Percentiles rank a stretch among this genome's conserved stretches.
phyloP scores from a whole-genome alignment of 2,888 invertebrate species.

The Spodoptera exigua region DNA sequence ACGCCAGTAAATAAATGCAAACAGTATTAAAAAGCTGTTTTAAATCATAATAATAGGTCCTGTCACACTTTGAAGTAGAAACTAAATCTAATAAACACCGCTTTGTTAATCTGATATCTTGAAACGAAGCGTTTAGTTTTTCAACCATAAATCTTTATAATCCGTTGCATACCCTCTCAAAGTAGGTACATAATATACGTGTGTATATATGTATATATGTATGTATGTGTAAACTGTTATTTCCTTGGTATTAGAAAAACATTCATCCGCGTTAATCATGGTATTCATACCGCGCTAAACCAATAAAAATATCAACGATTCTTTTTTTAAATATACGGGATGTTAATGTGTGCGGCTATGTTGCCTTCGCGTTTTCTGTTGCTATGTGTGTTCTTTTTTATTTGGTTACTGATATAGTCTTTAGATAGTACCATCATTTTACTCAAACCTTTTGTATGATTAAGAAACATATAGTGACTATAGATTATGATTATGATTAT shows the following conservation, averaged over 20 bases:
- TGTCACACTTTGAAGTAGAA: no score
- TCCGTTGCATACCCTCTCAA: constrained; percentile 14
- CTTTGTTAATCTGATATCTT: constrained; percentile 21
- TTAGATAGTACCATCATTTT: no score
- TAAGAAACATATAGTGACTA: no score
- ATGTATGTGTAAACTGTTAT: constrained; percentile 41
- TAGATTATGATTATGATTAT: no score
- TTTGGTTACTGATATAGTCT: no score
- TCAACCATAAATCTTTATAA: constrained; percentile 19
- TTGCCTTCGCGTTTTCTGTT: not conserved
- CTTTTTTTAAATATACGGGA: constrained; percentile 42
- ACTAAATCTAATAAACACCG: not conserved
- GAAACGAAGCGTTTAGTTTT: not conserved
- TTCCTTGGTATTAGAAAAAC: constrained; percentile 51
- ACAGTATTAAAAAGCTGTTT: no score
- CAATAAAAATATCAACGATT: constrained; percentile 51
- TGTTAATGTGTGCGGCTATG: not conserved
- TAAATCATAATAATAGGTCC: no score
- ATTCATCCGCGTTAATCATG: constrained; percentile 39
- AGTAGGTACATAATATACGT: constrained; percentile 8
- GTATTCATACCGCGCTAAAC: constrained; percentile 43
- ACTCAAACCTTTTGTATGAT: no score
- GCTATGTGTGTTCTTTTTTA: no score
- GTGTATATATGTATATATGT: constrained; percentile 16
- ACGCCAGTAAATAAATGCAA: no score